phyloP scores from a whole-genome alignment of 2,888 invertebrate species.

The Lymantria dispar region DNA sequence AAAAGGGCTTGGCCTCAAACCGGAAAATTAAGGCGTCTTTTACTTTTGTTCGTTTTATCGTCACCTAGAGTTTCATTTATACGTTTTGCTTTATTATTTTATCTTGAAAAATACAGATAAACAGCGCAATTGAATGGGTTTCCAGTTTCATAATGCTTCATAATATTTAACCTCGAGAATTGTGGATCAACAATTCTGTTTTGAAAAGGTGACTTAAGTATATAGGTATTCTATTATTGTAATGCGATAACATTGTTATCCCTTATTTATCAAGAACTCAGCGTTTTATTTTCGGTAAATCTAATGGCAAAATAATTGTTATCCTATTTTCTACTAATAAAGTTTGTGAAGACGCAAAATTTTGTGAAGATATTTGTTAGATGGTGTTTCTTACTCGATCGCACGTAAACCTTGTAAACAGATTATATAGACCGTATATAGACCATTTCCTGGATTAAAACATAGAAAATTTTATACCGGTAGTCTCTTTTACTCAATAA shows the following conservation, averaged over 20 bases:
- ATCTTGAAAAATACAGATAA: constrained; percentile 36
- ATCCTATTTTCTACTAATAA: too few relatives aligned
- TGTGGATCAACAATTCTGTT: constrained; percentile 19
- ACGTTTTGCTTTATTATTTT: constrained; percentile 36
- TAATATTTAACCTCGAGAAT: constrained; percentile 21
- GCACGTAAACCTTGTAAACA: too few relatives aligned
- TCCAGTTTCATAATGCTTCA: constrained; percentile 10
- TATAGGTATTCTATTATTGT: constrained; percentile 7
- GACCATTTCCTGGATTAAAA: too few relatives aligned
- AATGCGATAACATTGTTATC: not conserved
- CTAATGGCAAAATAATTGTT: too few relatives aligned
- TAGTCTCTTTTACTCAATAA: too few relatives aligned
- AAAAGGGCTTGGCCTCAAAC: constrained; percentile 46
- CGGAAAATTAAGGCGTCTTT: constrained; percentile 71
- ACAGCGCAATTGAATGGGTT: constrained; percentile 23
- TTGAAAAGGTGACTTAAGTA: constrained; percentile 23
- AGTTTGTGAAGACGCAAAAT: too few relatives aligned
- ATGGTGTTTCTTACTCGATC: too few relatives aligned
- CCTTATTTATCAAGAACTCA: not conserved
- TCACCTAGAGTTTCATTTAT: constrained; percentile 41
- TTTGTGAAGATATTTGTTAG: too few relatives aligned
- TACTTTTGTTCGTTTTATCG: constrained; percentile 56
- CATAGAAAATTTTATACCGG: too few relatives aligned
- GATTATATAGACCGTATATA: too few relatives aligned
- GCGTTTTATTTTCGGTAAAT: not conserved